These are phyloP conservation scores for Pterocles gutturalis DNA, from an alignment of 2,113 vertebrate genomes.

Conservation along the genomic window DNA sequence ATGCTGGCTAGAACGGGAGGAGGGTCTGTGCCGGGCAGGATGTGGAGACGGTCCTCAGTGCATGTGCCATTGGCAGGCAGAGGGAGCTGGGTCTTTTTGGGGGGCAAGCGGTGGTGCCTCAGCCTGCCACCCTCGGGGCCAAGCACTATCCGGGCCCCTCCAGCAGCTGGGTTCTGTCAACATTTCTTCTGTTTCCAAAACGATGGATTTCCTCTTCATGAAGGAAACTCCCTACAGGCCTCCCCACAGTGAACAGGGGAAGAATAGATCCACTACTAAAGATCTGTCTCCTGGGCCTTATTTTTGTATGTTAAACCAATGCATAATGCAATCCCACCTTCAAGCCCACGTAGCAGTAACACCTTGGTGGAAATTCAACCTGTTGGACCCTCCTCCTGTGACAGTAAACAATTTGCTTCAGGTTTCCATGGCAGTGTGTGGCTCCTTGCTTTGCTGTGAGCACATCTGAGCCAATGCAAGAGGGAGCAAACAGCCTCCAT, in stretches of 20 bases:
- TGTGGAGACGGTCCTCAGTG: background rate
- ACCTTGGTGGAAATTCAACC: background rate
- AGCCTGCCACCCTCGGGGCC: background rate
- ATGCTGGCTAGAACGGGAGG: background rate
- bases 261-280: background rate
- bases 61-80: background rate
- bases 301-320: background rate
- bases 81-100: background rate
- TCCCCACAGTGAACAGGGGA: background rate
- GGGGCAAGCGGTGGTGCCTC: background rate
- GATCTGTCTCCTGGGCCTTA: background rate
- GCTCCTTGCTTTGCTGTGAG: background rate
- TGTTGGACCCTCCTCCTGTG: background rate
- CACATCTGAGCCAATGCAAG: background rate
- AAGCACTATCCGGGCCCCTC: rapidly evolving
- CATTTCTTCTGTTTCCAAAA: background rate
- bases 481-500: background rate
- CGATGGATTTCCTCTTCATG: background rate
- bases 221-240: background rate
- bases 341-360: background rate
- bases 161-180: background rate
- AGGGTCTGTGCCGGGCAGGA: background rate
- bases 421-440: background rate
- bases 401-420: background rate
- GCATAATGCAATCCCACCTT: background rate